These are phyloP conservation scores for Rynchops niger DNA, from an alignment of 2,113 vertebrate genomes.

Conservation along the genomic window DNA sequence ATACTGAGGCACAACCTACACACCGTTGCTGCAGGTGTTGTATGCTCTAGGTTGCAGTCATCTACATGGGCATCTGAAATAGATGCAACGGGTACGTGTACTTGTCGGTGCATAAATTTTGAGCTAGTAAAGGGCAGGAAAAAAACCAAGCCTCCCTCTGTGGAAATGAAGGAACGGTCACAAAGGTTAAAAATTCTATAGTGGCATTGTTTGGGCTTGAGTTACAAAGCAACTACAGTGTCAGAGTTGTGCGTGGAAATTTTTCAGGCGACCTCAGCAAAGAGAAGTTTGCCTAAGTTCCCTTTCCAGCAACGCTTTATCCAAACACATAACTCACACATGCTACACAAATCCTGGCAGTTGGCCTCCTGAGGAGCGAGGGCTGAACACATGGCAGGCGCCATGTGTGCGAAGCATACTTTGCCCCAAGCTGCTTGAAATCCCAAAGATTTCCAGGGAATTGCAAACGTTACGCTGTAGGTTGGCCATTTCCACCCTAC, in stretches of 20 bases:
- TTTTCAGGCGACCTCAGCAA: not conserved
- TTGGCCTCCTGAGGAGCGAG: not conserved
- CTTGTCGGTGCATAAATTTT: not conserved
- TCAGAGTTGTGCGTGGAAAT: not conserved
- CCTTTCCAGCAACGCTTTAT: not conserved
- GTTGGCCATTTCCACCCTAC: not conserved
- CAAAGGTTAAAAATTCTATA: not conserved
- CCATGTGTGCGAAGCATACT: not conserved
- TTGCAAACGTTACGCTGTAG: not conserved
- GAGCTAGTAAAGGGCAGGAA: not conserved
- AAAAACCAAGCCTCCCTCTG: fast-evolving
- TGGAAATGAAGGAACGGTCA: not conserved
- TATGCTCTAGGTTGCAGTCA: not conserved
- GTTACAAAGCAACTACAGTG: not conserved
- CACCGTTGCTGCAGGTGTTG: not conserved
- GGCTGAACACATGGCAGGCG: conserved; percentile 18
- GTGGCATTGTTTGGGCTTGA: fast-evolving
- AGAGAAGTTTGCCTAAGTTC: not conserved
- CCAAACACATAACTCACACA: not conserved
- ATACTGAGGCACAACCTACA: not conserved
- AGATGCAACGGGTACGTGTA: not conserved
- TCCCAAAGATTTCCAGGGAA: not conserved
- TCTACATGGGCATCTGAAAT: not conserved
- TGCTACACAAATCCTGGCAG: not conserved
- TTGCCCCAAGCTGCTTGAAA: conserved; percentile 24